phyloP scores from a whole-genome alignment of 2,888 invertebrate genomes.

The Tricholauxania praeusta region DNA sequence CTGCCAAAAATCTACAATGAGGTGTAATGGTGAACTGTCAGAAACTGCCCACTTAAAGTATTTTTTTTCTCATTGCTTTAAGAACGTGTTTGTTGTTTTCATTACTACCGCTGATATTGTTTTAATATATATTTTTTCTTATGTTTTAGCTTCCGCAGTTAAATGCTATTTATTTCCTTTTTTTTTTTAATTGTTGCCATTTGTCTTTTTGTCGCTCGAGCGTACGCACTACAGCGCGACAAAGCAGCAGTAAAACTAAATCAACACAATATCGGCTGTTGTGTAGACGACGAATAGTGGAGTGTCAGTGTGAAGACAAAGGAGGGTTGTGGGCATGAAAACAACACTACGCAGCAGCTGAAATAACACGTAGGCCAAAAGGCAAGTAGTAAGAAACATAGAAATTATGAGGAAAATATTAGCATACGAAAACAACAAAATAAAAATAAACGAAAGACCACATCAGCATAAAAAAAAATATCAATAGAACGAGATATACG shows the following conservation, averaged over 20 bases:
- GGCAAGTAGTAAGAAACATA: constrained; percentile 45
- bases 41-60: no score
- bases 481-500: constrained; percentile 17
- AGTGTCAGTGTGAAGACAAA: no score
- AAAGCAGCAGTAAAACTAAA: not conserved
- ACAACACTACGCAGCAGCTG: constrained; percentile 43
- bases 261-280: not conserved
- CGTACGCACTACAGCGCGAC: not conserved
- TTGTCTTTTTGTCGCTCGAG: constrained; percentile 22
- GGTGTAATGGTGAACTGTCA: no score
- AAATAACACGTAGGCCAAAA: constrained; percentile 58
- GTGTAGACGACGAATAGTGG: no score
- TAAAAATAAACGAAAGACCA: constrained; percentile 24
- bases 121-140: not conserved
- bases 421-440: constrained; percentile 9
- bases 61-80: no score
- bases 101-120: no score
- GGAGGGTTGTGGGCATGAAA: not conserved
- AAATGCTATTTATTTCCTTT: not conserved
- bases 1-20: no score
- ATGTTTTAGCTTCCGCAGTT: constrained; percentile 25
- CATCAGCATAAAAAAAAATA: not conserved
- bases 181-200: no score
- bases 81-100: no score
- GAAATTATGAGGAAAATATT: constrained; percentile 4